Evolutionary conservation across 2,888 invertebrate species (phyloP).

Genomic region (Chymomyza fuscimana): DNA sequence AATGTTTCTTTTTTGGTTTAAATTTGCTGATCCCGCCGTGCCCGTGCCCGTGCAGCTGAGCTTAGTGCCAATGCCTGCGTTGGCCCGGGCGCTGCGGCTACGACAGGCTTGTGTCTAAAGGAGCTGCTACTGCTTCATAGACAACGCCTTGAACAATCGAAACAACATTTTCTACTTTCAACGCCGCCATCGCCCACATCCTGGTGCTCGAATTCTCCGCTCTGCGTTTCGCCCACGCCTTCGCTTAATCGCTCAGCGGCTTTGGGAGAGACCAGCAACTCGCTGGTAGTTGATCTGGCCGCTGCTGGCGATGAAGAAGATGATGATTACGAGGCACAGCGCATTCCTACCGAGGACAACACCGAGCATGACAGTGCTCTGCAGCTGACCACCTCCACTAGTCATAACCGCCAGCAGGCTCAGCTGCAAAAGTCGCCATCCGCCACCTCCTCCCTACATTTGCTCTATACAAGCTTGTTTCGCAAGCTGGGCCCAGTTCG

Average conservation of each 20-base stretch:
- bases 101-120: conserved; percentile 65
- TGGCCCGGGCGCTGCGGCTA: conserved; percentile 31
- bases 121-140: conserved; percentile 75
- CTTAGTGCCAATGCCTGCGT: conserved; percentile 41
- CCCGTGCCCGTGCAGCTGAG: conserved; percentile 5
- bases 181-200: conserved; percentile 74
- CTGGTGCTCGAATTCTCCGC: conserved; percentile 62
- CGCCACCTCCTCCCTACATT: conserved; percentile 68
- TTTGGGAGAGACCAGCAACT: conserved; percentile 60
- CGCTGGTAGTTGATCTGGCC: conserved; percentile 28
- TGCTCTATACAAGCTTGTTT: conserved; percentile 75
- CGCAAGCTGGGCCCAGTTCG: conserved; percentile 65
- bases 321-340: conserved; percentile 50
- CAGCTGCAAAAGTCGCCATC: conserved; percentile 72
- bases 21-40: conserved; percentile 28
- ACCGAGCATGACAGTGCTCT: conserved; percentile 60
- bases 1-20: conserved; percentile 60
- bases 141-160: conserved; percentile 76
- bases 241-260: conserved; percentile 28
- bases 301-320: conserved; percentile 33
- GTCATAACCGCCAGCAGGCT: conserved; percentile 25
- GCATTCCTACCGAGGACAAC: conserved; percentile 34
- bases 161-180: conserved; percentile 78
- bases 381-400: conserved; percentile 53
- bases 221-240: conserved; percentile 64